Evolutionary conservation across 2,888 invertebrate genomes (phyloP), one percentile per base, ranked within the genome.

Genomic region (Campaea margaritaria): DNA sequence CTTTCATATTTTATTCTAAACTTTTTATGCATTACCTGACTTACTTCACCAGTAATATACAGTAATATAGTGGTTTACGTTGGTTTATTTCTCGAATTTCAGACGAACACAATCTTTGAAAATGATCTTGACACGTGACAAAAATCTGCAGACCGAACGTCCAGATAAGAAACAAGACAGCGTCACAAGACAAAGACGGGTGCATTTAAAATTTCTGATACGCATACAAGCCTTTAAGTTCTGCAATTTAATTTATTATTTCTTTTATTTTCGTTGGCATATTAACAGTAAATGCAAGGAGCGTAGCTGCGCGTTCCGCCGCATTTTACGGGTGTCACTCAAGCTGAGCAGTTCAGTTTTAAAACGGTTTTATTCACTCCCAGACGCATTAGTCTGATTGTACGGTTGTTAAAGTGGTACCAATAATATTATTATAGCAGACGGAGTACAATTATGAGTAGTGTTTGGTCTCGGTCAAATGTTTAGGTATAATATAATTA

Each of bases 241-340:
- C 12, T 36, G 12, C n/a, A 36, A 36, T 10, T 52, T 53, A 53
- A 54, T 50, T 39, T 14, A 5, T 43, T 54, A 27, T 12, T 52
- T n/a, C 44, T 58, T 59, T 39, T 50, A 49, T 59, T 59, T 54
- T 28, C 36, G 14, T 53, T 53, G 56, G 14, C 53, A 56, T 51
- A 55, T 31, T 13, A 66, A 57, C 52, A 57, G 52, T 49, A 50
- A 64, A 61, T 34, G 65, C 67, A 61, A 65, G 62, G 46, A 63
- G 58, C 64, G 58, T 3, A 45, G 63, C 64, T 66, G 75, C 66
- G 21, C 70, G 31, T 31, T 31, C 43, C 67, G 47, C 44, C 61
- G 45, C 69, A 74, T 79, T 78, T 73, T 74, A 79, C 78, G 79
- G 67, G 55, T 71, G 75, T 69, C 79, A 73, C 59, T 74, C 73